Base-by-base conservation (phyloP, 53 echinoderm and acorn worm genomes). In the Henricia sp. region DNA sequence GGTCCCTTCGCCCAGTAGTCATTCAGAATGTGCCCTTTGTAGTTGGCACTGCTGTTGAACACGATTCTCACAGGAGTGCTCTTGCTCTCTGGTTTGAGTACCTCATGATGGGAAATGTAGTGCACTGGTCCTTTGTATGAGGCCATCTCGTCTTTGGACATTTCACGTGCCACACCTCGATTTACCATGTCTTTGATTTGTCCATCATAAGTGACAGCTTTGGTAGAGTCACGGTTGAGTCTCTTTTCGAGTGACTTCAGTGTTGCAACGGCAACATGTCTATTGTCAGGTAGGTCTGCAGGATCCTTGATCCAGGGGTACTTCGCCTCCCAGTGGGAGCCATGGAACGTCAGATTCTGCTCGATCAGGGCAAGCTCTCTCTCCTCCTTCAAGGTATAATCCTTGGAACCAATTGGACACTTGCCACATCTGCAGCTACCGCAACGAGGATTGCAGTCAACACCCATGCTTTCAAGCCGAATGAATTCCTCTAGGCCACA, bases 401-500 rank as follows among this genome's bases (percentile, higher is more conserved):
- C n/a, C n/a, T n/a, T n/a, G n/a, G n/a, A n/a, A n/a, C 48, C 48
- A 46, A 14, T 46, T 46, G 48, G 8, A 46, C 48, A n/a, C n/a
- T n/a, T n/a, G n/a, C n/a, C n/a, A n/a, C n/a, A n/a, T n/a, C n/a
- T n/a, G n/a, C n/a, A n/a, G 50, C 63, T 64, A n/a, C 34, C 75
- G 38, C 86, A 84, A 11, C 35, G 62, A 17, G 80, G 80, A 11
- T 67, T 52, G 32, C 87, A 87, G 37, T 64, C 77, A 4, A 87
- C 80, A 5, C 88, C 82, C 88, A 82, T 80, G 29, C 88, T 88
- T 28, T 82, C 88, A 13, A 88, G 52, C 8, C 46, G 67, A 28
- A 88, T 52, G 69, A 82, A 88, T 16, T 88, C 70, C 21, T 88
- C 88, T n/a, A 50, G 17, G 40, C 67, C 71, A 19, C 70, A 37